Evolutionary conservation across 2,113 vertebrate species (phyloP).

Genomic region (Cygnus atratus): DNA sequence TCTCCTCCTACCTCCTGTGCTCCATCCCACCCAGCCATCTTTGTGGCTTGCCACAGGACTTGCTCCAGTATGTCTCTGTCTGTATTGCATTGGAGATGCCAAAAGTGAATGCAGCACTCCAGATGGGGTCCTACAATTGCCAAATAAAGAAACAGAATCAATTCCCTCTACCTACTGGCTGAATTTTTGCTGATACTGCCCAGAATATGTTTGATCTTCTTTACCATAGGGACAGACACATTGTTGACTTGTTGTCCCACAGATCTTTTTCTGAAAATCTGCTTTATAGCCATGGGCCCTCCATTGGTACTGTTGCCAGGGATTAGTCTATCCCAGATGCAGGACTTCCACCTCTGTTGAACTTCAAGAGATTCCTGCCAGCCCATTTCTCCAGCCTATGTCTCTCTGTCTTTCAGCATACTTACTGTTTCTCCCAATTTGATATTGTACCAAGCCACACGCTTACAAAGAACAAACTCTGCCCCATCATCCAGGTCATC

Average conservation of each 20-base stretch:
- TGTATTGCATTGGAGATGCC: not conserved
- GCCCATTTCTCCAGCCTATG: not conserved
- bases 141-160: not conserved
- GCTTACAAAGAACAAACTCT: not conserved
- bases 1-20: not conserved
- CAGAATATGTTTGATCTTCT: not conserved
- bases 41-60: not conserved
- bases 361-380: not conserved
- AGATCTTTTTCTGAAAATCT: not conserved
- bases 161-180: not conserved
- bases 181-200: not conserved
- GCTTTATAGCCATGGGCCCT: not conserved
- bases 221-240: not conserved
- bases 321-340: not conserved
- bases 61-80: not conserved
- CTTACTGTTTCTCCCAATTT: not conserved
- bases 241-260: not conserved
- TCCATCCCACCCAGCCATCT: fast-evolving
- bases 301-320: not conserved
- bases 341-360: not conserved
- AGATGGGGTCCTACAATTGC: not conserved
- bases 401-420: not conserved
- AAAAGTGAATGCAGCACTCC: not conserved
- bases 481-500: not conserved
- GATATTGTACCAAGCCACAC: not conserved